Evolutionary conservation across 2,797 vertebrate species (phyloP), one percentile per base, ranked within the genome.

Genomic region (Menidia menidia): DNA sequence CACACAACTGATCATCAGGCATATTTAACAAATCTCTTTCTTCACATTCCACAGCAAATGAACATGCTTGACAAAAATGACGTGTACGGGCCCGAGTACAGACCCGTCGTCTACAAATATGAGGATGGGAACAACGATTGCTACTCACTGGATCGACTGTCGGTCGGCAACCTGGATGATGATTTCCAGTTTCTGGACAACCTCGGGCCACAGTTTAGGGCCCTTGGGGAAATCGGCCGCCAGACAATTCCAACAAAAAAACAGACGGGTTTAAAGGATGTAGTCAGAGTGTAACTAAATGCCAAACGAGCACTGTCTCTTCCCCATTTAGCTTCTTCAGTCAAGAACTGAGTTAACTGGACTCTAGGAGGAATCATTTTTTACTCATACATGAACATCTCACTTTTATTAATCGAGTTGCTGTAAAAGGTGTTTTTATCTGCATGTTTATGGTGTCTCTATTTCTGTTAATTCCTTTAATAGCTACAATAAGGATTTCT

Each of bases 191-290:
- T 94, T 81, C 81, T 96, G 71, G 65, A 90, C 31, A n/a, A 90
- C n/a, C 63, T 96, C 64, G 94, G 85, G 39, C 89, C 93, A 8
- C 85, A 77, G 30, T 95, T 95, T 81, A 82, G 83, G 54, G 64
- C 32, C 0, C 69, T 94, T 16, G 94, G 69, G 45, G 67, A 64
- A 47, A 87, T 93, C 3, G 88, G 82, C 75, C 45, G 60, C 0
- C 7, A 75, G 14, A 43, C 55, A 19, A 31, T 83, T 11, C 1
- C 72, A 72, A 67, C 69, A 44, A 90, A 76, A 76, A 39, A 39
- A 39, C 35, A 6, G 41, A 12, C 35, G 68, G 10, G 8, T 83
- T 39, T 92, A 69, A 89, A 67, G 32, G 19, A 35, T 50, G 45
- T 39, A 0, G 3, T 42, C 62, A 56, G 31, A 57, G 6, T 50